Evolutionary conservation across 92 coral and sea anemone species (phyloP).

Genomic region (Muricea muricata): DNA sequence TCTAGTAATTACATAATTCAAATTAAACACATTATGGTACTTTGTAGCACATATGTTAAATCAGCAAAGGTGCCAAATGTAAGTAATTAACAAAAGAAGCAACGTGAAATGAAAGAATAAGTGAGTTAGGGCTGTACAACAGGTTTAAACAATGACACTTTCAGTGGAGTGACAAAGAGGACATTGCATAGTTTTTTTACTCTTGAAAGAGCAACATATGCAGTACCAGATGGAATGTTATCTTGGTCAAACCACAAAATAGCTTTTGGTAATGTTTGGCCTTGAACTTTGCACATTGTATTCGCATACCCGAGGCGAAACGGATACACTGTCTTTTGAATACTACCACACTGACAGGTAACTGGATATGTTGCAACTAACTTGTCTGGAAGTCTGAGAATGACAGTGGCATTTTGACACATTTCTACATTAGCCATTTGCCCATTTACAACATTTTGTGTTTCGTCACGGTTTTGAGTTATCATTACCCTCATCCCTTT

Average conservation of each 20-base stretch:
- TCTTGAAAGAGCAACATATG: constrained; percentile 43
- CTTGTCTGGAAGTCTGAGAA: background rate
- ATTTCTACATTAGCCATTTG: background rate
- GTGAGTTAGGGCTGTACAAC: background rate
- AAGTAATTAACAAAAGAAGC: background rate
- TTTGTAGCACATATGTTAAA: background rate
- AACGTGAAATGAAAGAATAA: background rate
- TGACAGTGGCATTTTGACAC: background rate
- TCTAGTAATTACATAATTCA: background rate
- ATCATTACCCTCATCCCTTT: background rate
- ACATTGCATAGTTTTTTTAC: background rate
- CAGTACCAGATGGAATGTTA: constrained; percentile 21
- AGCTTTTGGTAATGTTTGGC: constrained; percentile 17
- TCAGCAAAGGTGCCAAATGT: background rate
- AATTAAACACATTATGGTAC: background rate
- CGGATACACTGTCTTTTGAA: background rate
- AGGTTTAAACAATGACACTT: background rate
- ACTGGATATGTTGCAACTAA: background rate
- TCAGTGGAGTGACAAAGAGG: background rate
- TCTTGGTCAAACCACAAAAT: constrained; percentile 41
- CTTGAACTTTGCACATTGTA: constrained; percentile 46
- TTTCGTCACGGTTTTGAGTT: background rate
- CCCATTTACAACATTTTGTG: background rate
- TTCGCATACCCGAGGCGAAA: background rate
- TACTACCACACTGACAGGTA: background rate